These are phyloP conservation scores for Orchesella flavescens DNA, from an alignment of 2,888 invertebrate species.

Conservation along the genomic window DNA sequence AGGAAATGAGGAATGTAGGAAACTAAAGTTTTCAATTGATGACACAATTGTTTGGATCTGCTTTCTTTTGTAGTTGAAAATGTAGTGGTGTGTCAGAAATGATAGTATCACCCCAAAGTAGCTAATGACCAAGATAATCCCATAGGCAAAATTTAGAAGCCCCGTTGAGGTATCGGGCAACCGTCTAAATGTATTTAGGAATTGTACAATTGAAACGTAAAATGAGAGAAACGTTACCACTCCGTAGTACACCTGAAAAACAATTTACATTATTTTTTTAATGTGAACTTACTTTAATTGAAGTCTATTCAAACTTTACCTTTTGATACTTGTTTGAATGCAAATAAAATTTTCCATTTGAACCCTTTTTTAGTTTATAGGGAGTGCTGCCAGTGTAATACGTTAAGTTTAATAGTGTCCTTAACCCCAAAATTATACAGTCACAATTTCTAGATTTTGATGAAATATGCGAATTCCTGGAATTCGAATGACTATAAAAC, in stretches of 20 bases:
- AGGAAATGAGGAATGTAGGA: neutral
- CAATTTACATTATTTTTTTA: too few relatives aligned
- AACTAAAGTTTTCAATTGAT: constrained; percentile 10
- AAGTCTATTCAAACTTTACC: neutral
- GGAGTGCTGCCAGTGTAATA: constrained; percentile 36
- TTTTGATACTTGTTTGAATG: constrained; percentile 13
- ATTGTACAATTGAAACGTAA: neutral
- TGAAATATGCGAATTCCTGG: too few relatives aligned
- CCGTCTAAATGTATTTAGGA: neutral
- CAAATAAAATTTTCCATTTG: constrained; percentile 2
- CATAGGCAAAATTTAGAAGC: neutral
- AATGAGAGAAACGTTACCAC: neutral
- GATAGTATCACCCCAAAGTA: neutral
- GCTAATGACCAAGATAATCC: neutral
- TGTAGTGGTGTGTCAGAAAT: constrained; percentile 10
- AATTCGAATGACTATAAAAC: too few relatives aligned
- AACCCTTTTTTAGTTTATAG: constrained; percentile 5
- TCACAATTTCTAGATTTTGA: too few relatives aligned
- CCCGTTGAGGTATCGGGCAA: constrained; percentile 8
- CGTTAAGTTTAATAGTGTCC: neutral
- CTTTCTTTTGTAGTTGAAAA: neutral
- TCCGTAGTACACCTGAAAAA: constrained; percentile 27
- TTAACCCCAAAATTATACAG: neutral
- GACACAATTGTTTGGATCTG: neutral
- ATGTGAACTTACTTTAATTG: too few relatives aligned